These are phyloP conservation scores for Oryzias curvinotus DNA, from an alignment of 2,113 vertebrate genomes.

Conservation along the genomic window DNA sequence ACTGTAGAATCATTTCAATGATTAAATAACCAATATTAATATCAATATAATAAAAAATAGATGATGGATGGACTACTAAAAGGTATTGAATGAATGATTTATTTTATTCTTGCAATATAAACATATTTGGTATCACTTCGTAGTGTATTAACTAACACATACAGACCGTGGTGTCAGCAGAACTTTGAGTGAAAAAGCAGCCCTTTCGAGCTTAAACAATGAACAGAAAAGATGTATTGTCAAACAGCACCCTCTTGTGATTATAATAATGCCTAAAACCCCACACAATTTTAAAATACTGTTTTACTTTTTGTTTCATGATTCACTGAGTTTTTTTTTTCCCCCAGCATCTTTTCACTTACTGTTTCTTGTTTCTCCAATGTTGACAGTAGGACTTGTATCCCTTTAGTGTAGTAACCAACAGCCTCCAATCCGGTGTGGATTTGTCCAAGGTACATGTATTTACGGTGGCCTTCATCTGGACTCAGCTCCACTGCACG, in stretches of 20 bases:
- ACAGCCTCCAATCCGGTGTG: constrained; percentile 76
- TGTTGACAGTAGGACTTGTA: constrained; percentile 70
- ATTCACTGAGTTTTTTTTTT: background rate
- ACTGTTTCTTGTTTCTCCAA: constrained; percentile 73
- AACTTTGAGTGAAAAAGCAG: too few relatives aligned
- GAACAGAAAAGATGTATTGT: background rate
- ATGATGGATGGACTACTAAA: too few relatives aligned
- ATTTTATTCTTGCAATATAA: too few relatives aligned
- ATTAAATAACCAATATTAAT: too few relatives aligned
- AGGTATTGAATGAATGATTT: too few relatives aligned
- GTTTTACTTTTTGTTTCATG: background rate
- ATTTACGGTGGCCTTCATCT: constrained; percentile 79
- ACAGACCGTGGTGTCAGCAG: too few relatives aligned
- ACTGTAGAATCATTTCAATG: too few relatives aligned
- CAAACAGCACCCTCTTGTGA: constrained; percentile 60
- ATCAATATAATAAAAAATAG: too few relatives aligned
- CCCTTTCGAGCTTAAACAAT: background rate
- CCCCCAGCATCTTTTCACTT: constrained; percentile 29
- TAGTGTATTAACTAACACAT: too few relatives aligned
- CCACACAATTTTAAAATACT: background rate
- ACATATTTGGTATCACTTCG: too few relatives aligned
- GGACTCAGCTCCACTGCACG: constrained; percentile 78
- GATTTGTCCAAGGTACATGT: constrained; percentile 84
- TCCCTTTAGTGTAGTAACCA: constrained; percentile 77
- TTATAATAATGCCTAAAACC: background rate